Percentiles rank a stretch among this genome's conserved stretches.
These are phyloP conservation scores for Erebia palarica DNA, from an alignment of 2,888 invertebrate genomes.

Conservation along the genomic window DNA sequence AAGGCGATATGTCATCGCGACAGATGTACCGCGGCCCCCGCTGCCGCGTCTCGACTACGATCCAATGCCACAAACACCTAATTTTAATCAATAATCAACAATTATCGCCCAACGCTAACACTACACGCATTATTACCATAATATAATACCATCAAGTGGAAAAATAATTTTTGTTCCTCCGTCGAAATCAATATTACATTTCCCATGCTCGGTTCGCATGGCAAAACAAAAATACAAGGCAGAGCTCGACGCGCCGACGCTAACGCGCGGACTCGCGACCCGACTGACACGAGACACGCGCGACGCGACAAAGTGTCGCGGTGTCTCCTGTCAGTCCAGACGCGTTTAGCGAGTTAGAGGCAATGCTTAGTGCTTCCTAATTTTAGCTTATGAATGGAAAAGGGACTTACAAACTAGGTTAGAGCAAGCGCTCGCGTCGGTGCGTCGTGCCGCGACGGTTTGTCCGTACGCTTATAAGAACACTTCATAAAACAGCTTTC, in stretches of 20 bases:
- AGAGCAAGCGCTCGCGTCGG: conserved; percentile 42
- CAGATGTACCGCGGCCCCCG: conserved; percentile 30
- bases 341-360: conserved; percentile 45
- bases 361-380: conserved; percentile 40
- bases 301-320: background rate
- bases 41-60: conserved; percentile 58
- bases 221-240: conserved; percentile 73
- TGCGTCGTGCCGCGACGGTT: conserved; percentile 14
- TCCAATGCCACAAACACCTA: conserved; percentile 78
- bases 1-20: conserved; percentile 20
- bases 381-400: conserved; percentile 35
- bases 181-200: conserved; percentile 74
- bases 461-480: conserved; percentile 76
- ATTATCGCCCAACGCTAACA: conserved; percentile 79
- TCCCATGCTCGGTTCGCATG: conserved; percentile 66
- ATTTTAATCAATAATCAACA: conserved; percentile 82
- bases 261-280: conserved; percentile 45
- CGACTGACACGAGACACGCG: conserved; percentile 8
- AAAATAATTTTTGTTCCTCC: conserved; percentile 80
- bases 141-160: conserved; percentile 76
- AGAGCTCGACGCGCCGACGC: conserved; percentile 48
- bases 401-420: conserved; percentile 45
- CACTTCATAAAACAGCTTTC: conserved; percentile 80
- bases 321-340: conserved; percentile 1
- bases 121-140: conserved; percentile 72